Evolutionary conservation across 2,113 vertebrate genomes (phyloP), one percentile per base, ranked within the genome.

Genomic region (Grammatotria lemairii): DNA sequence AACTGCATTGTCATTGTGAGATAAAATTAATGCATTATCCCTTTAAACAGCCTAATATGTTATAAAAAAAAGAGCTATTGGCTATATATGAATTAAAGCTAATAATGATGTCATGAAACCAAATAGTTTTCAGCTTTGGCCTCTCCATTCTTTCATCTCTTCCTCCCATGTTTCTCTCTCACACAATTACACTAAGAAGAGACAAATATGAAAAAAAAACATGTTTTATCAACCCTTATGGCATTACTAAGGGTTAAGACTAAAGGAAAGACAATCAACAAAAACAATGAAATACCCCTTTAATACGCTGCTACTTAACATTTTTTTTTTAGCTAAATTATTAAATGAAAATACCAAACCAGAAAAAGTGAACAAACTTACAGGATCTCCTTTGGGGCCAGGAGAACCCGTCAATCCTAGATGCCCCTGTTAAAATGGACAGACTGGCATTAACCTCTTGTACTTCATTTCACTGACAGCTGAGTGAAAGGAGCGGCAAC

Each of bases 331-430:
- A 80, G 31, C 10, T 33, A 83, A 63, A 65, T 17, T 23, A 17
- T 65, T 63, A 49, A 35, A 51, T 60, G 4, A 81, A 55, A 81
- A 81, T 45, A 16, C 5, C 35, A 26, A 54, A 38, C 26, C 26
- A 49, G 26, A 78, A 49, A 49, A 51, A 47, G n/a, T 9, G n/a
- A 21, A 57, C 9, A 83, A 42, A 89, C 97, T 96, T 93, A 98
- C 98, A 6, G 84, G 75, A 68, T 97, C 95, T 95, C 97, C 98
- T 96, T 97, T 97, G 23, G 95, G 93, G 33, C 98, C 98, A 14
- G 94, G 1, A 6, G 78, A 83, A 38, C 97, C 98, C 3, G 86
- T 95, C 78, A 81, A 73, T 86, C 97, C 97, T 40, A 85, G 58
- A 2, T 84, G 86, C 28, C 98, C 97, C 98, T 98, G 93, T 85